Evolutionary conservation across 2,113 vertebrate species (phyloP).

Genomic region (Sprattus sprattus): DNA sequence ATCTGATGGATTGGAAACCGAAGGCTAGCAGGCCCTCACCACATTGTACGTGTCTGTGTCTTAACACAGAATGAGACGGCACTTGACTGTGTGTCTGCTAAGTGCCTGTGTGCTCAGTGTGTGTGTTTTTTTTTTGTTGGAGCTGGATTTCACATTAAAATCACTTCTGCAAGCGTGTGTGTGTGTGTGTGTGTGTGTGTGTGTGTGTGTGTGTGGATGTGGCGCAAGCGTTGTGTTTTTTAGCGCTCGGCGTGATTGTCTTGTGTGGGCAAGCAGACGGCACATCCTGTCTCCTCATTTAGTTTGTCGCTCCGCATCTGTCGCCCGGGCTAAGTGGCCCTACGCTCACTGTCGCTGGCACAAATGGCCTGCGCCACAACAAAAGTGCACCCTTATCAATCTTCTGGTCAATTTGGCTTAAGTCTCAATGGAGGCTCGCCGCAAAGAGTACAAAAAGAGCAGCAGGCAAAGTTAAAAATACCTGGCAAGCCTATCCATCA

Average conservation of each 20-base stretch:
- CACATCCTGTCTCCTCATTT: constrained; percentile 67
- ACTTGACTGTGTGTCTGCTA: not conserved
- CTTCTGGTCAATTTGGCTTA: constrained; percentile 50
- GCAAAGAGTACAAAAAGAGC: constrained; percentile 5
- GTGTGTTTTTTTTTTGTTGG: not conserved
- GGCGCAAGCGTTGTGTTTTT: not conserved
- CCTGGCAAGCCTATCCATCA: constrained; percentile 49
- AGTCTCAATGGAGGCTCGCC: constrained; percentile 40
- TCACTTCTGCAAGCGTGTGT: not conserved
- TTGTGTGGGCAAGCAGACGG: constrained; percentile 40
- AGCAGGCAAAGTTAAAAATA: constrained; percentile 25
- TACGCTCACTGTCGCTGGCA: constrained; percentile 40
- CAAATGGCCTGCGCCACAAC: constrained; percentile 46
- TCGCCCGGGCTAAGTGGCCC: constrained; percentile 63
- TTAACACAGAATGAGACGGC: not conserved
- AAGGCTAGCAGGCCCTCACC: not conserved
- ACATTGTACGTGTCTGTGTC: not conserved
- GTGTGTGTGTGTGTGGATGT: not conserved
- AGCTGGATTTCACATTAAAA: not conserved
- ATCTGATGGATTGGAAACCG: constrained; percentile 48
- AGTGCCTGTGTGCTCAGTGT: not conserved
- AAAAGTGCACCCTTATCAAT: constrained; percentile 54
- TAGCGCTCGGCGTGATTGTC: not conserved
- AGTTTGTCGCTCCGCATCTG: constrained; percentile 49
- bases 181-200: not conserved